Conservation (phyloP, 2,888 invertebrate genomes). For the Oscheius onirici region DNA sequence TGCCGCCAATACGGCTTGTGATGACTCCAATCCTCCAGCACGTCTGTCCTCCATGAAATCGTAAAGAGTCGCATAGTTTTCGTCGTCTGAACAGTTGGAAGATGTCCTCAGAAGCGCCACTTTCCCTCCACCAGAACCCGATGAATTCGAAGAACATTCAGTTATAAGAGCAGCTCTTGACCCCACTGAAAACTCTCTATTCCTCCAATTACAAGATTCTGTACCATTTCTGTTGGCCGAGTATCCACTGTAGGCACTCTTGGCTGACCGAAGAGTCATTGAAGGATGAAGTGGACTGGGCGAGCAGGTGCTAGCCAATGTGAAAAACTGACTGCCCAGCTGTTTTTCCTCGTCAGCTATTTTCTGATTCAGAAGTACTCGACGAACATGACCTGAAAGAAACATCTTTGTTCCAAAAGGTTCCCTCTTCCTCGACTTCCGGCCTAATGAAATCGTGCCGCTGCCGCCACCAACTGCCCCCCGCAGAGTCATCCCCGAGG, state of each 20-base stretch:
- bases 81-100: slow-evolving; percentile 51
- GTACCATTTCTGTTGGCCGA: slow-evolving; percentile 47
- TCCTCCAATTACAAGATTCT: not conserved
- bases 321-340: slow-evolving; percentile 40
- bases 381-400: slow-evolving; percentile 52
- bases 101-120: slow-evolving; percentile 44
- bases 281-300: slow-evolving; percentile 45
- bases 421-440: slow-evolving; percentile 8
- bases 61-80: slow-evolving; percentile 70
- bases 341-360: slow-evolving; percentile 33
- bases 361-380: slow-evolving; percentile 61
- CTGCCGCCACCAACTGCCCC: not conserved
- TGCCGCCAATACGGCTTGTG: slow-evolving; percentile 49
- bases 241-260: slow-evolving; percentile 57
- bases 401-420: slow-evolving; percentile 4
- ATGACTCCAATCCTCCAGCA: slow-evolving; percentile 37
- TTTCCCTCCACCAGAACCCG: slow-evolving; percentile 49
- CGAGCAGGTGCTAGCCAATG: slow-evolving; percentile 35
- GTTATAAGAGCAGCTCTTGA: slow-evolving; percentile 65
- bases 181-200: slow-evolving; percentile 42
- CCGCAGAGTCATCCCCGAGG: slow-evolving; percentile 18
- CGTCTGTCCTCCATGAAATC: slow-evolving; percentile 60
- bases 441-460: slow-evolving; percentile 29
- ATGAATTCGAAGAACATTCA: slow-evolving; percentile 57
- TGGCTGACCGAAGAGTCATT: slow-evolving; percentile 51